Percentiles rank a stretch among this genome's conserved stretches.
Evolutionary conservation across 2,797 vertebrate species (phyloP).

Genomic region (Sarcophilus harrisii): DNA sequence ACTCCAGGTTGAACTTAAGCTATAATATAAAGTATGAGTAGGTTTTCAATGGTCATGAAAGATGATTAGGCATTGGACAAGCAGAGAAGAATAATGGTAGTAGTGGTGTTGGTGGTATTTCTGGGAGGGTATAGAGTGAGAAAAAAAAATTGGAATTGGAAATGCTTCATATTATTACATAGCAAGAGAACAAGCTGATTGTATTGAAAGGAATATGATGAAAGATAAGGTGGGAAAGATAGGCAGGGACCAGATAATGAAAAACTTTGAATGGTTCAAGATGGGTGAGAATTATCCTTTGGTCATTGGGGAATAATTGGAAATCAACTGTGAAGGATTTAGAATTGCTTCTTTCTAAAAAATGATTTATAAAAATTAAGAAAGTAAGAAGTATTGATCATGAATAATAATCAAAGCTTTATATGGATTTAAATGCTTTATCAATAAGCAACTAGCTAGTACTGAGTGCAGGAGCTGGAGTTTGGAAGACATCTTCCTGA

Average conservation of each 20-base stretch:
- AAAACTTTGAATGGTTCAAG: not conserved
- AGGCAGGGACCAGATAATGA: not conserved
- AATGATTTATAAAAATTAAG: conserved; percentile 60
- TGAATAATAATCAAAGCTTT: conserved; percentile 24
- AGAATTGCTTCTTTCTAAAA: conserved; percentile 57
- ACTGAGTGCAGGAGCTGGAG: not conserved
- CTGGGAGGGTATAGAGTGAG: not conserved
- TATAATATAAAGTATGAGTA: not conserved
- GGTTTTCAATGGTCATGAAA: not conserved
- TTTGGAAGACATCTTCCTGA: not conserved
- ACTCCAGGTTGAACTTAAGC: not conserved
- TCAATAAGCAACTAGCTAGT: not conserved
- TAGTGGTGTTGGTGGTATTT: not conserved
- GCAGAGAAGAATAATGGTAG: not conserved
- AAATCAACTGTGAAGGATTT: conserved; percentile 46
- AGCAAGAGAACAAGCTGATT: too few species aligned
- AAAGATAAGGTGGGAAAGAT: too few species aligned
- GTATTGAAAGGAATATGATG: too few species aligned
- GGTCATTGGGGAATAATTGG: not conserved
- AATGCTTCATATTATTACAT: not conserved
- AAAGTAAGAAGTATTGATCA: conserved; percentile 54
- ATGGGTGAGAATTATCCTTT: not conserved
- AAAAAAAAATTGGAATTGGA: not conserved
- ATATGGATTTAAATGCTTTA: not conserved
- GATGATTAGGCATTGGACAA: not conserved